Evolutionary conservation across 1,140 invertebrate species (phyloP), one percentile per base, ranked within the genome.

Genomic region (Cotesia typhae): DNA sequence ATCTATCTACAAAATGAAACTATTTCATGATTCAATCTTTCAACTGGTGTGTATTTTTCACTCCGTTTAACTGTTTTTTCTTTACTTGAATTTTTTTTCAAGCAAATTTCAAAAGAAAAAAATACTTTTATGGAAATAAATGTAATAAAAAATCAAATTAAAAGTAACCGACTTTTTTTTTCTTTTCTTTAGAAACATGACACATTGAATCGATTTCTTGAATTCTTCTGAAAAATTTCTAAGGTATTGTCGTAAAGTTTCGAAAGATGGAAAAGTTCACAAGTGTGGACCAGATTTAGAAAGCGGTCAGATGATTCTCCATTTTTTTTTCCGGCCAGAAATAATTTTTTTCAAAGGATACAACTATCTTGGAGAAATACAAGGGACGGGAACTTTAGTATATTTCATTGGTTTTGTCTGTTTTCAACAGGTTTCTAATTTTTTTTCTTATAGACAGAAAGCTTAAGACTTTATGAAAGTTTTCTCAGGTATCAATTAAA

Each of bases 281-380:
- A 74, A 47, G 20, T 35, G 68, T 53, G 72, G 52, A 67, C 37
- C 60, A 63, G 9, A 74, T 79, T 79, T 78, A 80, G 81, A 81
- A 82, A 76, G 67, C 74, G 20, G 9, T 35, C 38, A 60, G 57
- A 59, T 41, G 67, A 57, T 74, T 79, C 79, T 79, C 77, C 61
- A 78, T 75, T 78, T 83, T 83, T 83, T 51, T 7, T 6, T 38
- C 67, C 51, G n/a, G 60, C 51, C 20, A 51, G 53, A 72, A 64
- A 7, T 47, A 47, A 10, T 47, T 47, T 10, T 9, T 7, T 47
- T 47, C 17, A 61, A 61, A 35, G 20, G 60, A 20, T 61, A 55
- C 12, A 55, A 17, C 53, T 55, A n/a, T n/a, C n/a, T 6, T n/a
- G 12, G 7, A 2, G 12, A 55, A 55, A 14, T 55, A 55, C 2